Evolutionary conservation across 2,888 invertebrate species (phyloP).

Genomic region (Limenitis camilla): DNA sequence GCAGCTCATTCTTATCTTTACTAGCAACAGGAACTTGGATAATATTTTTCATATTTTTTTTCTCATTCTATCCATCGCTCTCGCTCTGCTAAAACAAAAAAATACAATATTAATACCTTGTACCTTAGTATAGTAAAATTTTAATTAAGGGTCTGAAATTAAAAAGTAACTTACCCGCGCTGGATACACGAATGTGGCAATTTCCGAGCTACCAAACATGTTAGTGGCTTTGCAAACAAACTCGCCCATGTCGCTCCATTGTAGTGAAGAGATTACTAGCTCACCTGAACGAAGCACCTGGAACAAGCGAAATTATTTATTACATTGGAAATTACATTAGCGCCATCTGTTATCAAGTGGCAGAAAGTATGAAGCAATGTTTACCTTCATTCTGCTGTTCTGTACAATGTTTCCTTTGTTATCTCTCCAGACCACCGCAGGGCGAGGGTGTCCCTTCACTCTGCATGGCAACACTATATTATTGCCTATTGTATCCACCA

Average conservation of each 20-base stretch:
- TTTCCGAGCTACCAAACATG: constrained; percentile 72
- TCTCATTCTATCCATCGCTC: constrained; percentile 31
- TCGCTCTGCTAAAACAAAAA: constrained; percentile 45
- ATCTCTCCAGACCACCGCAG: constrained; percentile 78
- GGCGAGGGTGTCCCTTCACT: constrained; percentile 78
- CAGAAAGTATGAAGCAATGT: neutral
- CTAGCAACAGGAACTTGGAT: constrained; percentile 55
- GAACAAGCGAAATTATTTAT: neutral
- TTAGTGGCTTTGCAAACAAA: constrained; percentile 85
- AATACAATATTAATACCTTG: neutral
- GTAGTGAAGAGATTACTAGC: constrained; percentile 80
- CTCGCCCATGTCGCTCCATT: constrained; percentile 89
- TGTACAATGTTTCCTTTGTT: constrained; percentile 72
- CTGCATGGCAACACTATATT: constrained; percentile 81
- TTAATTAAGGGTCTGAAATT: neutral
- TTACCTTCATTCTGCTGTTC: constrained; percentile 71
- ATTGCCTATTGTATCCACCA: constrained; percentile 76
- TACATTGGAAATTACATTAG: neutral
- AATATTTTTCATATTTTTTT: constrained; percentile 43
- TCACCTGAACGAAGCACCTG: constrained; percentile 83
- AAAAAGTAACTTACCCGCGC: constrained; percentile 55
- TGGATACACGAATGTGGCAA: constrained; percentile 85
- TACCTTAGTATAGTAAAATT: neutral
- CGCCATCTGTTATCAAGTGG: constrained; percentile 4
- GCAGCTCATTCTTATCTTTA: constrained; percentile 35